These are phyloP conservation scores for Eulemur albifrons DNA, from an alignment of 2,797 vertebrate genomes.

Conservation along the genomic window DNA sequence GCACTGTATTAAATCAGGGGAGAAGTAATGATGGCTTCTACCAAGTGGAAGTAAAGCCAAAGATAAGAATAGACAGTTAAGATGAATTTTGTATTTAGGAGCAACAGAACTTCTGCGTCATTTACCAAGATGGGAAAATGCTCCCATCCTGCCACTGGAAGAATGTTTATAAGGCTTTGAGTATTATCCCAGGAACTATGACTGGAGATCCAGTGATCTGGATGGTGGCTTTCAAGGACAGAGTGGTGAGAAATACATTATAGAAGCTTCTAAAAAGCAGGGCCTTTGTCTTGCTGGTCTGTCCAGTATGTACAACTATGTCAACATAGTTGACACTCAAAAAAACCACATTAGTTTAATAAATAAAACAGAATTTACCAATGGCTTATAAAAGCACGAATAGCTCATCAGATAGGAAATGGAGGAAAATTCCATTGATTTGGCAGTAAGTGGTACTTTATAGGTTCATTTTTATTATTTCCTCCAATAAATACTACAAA, in stretches of 20 bases:
- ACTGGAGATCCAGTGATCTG: not conserved
- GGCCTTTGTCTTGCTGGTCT: not conserved
- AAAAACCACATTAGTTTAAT: not conserved
- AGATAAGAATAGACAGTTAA: not conserved
- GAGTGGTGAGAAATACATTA: not conserved
- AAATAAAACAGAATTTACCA: not conserved
- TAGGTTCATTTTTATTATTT: not conserved
- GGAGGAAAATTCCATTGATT: not conserved
- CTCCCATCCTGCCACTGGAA: not conserved
- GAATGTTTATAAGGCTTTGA: not conserved
- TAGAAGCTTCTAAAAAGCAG: not conserved
- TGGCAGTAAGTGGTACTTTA: not conserved
- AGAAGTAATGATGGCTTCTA: not conserved
- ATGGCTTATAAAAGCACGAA: not conserved
- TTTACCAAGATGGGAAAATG: not conserved
- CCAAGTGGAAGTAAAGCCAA: not conserved
- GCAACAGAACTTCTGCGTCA: not conserved
- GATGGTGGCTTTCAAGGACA: not conserved
- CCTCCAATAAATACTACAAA: not conserved
- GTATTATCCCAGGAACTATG: not conserved
- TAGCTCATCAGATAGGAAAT: not conserved
- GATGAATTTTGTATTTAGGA: not conserved
- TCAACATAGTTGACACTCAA: not conserved
- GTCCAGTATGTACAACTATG: not conserved
- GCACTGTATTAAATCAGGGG: not conserved